These are phyloP conservation scores for Malthinus seriepunctatus DNA, from an alignment of 2,888 invertebrate species.

Conservation along the genomic window DNA sequence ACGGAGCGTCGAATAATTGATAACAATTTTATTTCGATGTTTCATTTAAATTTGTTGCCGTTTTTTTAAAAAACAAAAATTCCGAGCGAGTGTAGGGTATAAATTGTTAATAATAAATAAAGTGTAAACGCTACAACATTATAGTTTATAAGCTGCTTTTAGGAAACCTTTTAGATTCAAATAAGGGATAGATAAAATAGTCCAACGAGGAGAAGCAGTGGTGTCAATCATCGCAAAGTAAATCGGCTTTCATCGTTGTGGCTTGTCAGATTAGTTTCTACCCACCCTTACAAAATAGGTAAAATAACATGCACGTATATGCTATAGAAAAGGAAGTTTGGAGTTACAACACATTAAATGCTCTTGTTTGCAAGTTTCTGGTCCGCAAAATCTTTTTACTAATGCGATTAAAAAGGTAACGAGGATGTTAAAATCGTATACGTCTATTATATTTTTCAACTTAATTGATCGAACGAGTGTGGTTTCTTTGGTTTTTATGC, in stretches of 20 bases:
- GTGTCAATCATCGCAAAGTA: conserved; percentile 48
- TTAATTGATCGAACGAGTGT: too few relatives aligned
- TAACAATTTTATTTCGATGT: conserved; percentile 48
- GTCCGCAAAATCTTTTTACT: conserved; percentile 41
- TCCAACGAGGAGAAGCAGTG: conserved; percentile 29
- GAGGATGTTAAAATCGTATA: background rate
- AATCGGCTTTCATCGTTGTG: conserved; percentile 50
- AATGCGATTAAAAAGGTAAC: conserved; percentile 44
- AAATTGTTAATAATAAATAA: background rate
- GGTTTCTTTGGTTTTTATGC: too few relatives aligned
- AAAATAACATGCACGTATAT: conserved; percentile 29
- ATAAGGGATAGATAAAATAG: conserved; percentile 23
- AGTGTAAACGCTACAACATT: background rate
- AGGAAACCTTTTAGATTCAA: conserved; percentile 5
- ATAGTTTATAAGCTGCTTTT: background rate
- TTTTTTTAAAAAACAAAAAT: conserved; percentile 16
- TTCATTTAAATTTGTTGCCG: conserved; percentile 43
- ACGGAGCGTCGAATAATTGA: conserved; percentile 48
- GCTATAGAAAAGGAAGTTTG: too few relatives aligned
- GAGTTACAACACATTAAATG: conserved; percentile 23
- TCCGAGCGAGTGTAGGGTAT: background rate
- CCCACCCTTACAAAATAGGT: conserved; percentile 42
- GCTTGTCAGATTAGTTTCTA: conserved; percentile 46
- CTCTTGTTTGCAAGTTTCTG: conserved; percentile 40
- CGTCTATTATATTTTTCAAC: too few relatives aligned